Evolutionary conservation across 2,797 vertebrate genomes (phyloP), one percentile per base, ranked within the genome.

Genomic region (Oryzias sinensis): DNA sequence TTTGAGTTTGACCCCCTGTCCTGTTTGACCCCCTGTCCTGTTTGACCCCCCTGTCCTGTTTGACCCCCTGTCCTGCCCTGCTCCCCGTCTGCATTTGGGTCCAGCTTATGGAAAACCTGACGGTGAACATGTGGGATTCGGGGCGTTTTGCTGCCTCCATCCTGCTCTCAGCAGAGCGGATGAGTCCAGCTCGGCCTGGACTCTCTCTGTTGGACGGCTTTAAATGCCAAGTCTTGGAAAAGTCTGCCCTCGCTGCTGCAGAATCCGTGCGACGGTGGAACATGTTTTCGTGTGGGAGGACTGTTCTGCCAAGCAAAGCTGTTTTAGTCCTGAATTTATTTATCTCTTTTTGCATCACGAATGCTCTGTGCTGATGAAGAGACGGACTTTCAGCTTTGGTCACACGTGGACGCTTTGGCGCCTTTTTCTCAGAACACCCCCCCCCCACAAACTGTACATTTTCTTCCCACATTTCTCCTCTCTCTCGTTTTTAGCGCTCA

Each of bases 231-330:
- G 82, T 74, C 81, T 84, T 77, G 80, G 79, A 88, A 82, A 88
- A 80, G 82, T 85, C 85, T 87, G 82, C 75, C 83, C 85, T 82
- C 72, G 81, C 83, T 79, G 78, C 69, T 79, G 88, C 79, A 90
- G 81, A 88, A 89, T 89, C 81, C 81, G 84, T 88, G 83, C 58
- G 82, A 85, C 90, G 88, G 87, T 82, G 72, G 88, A 91, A 92
- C 90, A 92, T 90, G 90, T 91, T 91, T 92, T 82, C 87, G 88
- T 88, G 92, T 93, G 89, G 92, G 91, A 82, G 91, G 88, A 65
- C 79, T 89, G 88, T 87, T 88, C 87, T 89, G 89, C 87, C 83
- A 87, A 89, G 88, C 88, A 89, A 88, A 91, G 87, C 89, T 91
- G 90, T 89, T 91, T 90, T 86, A 77, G 87, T 90, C 88, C 85